Base-by-base conservation (phyloP, 2,888 invertebrate genomes). In the Cerastis rubricosa region DNA sequence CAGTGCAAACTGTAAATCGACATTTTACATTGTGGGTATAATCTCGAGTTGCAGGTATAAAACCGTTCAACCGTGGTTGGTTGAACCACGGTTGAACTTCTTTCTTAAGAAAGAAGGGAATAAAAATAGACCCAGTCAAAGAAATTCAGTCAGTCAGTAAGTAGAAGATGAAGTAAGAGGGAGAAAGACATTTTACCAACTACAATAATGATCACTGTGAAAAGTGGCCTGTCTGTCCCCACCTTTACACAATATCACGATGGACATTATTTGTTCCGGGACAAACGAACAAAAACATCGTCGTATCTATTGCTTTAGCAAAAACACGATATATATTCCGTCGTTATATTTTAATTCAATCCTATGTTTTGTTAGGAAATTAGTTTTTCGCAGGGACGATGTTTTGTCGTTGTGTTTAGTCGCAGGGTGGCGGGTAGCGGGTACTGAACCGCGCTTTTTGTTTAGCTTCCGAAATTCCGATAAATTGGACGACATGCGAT, bases 331-430 rank as follows among this genome's bases (percentile, higher is more conserved):
- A 79, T 76, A 74, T 85, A 70, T 77, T 79, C 66, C 70, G 40
- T 65, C 81, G 84, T 80, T 81, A 77, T 88, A 78, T 85, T 87
- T 87, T 87, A 87, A 87, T 88, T 85, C 85, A 87, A 81, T 83
- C 68, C 70, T 71, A 83, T 87, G 89, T 87, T 88, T 85, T 83
- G 85, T 81, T 85, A 81, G 76, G 69, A 76, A 85, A 88, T 85
- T 80, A 85, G 78, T 85, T 83, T 83, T 84, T 79, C 74, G 79
- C 64, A 69, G 51, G 64, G 80, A 43, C 71, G 64, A 65, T 83
- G 84, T 84, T 83, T 86, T 84, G 85, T 12, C 51, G 54, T 69
- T 68, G 74, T 70, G 69, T 75, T 81, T 8, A 59, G 84, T 47
- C 45, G 82, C 12, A 35, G 6, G 59, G 59, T 59, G 17, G 47